These are phyloP conservation scores for Chitala chitala DNA, from an alignment of 2,113 vertebrate genomes.

Conservation along the genomic window DNA sequence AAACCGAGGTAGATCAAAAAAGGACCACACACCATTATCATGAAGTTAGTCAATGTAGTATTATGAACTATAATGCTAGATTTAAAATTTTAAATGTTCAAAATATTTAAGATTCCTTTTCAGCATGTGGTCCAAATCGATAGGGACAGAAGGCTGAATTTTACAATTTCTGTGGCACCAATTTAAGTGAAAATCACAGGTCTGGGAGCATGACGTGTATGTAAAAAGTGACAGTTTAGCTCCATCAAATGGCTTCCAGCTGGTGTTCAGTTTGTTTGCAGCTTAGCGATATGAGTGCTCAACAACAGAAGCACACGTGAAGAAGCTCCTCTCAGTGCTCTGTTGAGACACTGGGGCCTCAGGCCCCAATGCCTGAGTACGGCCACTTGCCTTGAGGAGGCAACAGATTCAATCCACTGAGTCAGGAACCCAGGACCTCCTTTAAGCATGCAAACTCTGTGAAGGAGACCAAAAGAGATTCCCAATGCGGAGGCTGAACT, in stretches of 20 bases:
- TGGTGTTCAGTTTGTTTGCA: not conserved
- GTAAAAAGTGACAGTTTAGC: not conserved
- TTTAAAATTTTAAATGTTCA: too few relatives aligned
- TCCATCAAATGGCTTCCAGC: not conserved
- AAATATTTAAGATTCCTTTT: too few relatives aligned
- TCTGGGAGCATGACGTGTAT: not conserved
- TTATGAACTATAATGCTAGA: too few relatives aligned
- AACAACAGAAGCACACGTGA: not conserved
- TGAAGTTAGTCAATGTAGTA: too few relatives aligned
- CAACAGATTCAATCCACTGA: not conserved
- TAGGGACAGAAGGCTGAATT: not conserved
- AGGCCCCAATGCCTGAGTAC: not conserved
- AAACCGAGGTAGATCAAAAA: too few relatives aligned
- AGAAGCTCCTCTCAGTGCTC: constrained; percentile 21
- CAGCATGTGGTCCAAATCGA: too few relatives aligned
- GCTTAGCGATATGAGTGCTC: not conserved
- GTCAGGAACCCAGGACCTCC: not conserved
- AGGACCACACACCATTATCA: too few relatives aligned
- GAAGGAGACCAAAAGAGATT: not conserved
- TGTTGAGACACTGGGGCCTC: not conserved
- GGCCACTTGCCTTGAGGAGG: not conserved
- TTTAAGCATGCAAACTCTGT: not conserved
- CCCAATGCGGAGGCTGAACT: not conserved
- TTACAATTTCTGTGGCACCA: not conserved
- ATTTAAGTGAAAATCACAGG: not conserved